Evolutionary conservation across 2,888 invertebrate species (phyloP), one percentile per base, ranked within the genome.

Genomic region (Eilema caniola): DNA sequence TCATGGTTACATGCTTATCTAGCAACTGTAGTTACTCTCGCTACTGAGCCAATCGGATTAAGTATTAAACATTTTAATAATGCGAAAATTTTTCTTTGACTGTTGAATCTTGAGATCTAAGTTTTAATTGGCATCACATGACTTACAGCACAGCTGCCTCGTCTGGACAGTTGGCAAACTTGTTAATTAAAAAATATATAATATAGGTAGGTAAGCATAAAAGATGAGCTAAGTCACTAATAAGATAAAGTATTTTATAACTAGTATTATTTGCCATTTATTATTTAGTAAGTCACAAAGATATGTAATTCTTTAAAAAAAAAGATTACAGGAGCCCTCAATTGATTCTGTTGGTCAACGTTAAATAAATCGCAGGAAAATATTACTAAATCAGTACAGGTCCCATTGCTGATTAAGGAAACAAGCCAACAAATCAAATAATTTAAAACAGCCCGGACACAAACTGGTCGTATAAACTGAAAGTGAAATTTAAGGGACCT

Each of bases 401-500:
- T n/a, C 31, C 20, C 14, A 25, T 59, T 28, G 14, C 14, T 59
- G 25, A 33, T 62, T 33, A 33, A 33, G 62, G 33, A 62, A 33
- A 33, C 33, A 62, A 62, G 11, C 23, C 23, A 62, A 31, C 62
- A 62, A 62, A 37, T 33, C 41, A 20, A 62, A 41, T 41, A 41
- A 62, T 24, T 62, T 14, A 24, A 41, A 62, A 41, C 25, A 8
- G 41, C 31, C 41, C 25, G 10, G 56, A 25, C 56, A 56, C 20
- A n/a, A 41, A 41, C 28, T 41, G 25, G 37, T 33, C n/a, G 24
- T 57, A 59, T 37, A 59, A 66, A 66, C 25, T 66, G 56, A 57
- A 65, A 56, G 33, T 65, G 37, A 67, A 67, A 61, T 67, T 57
- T 20, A 56, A 28, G 10, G 66, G 59, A 66, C 37, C 59, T 59